These are phyloP conservation scores for Sarcophilus harrisii DNA, from an alignment of 2,797 vertebrate species.

Conservation along the genomic window DNA sequence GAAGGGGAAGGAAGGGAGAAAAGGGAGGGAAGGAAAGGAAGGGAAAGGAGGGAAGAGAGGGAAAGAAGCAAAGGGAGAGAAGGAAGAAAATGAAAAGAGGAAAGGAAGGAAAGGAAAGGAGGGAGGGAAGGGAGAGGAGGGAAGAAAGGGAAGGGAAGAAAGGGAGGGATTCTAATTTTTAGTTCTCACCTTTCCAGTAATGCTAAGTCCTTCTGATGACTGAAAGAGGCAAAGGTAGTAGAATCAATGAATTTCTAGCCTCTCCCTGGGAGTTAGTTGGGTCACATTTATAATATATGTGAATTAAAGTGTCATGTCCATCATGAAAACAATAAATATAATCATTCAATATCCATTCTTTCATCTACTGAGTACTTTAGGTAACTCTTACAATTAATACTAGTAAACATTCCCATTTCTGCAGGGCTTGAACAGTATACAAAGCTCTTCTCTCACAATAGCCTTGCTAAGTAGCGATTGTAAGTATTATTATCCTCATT, in stretches of 20 bases:
- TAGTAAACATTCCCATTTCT: not conserved
- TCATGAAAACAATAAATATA: not conserved
- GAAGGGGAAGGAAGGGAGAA: not conserved
- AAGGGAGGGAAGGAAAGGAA: accelerated
- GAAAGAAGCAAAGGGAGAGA: accelerated
- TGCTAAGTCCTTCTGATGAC: not conserved
- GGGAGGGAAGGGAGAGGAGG: not conserved
- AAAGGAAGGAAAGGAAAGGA: not conserved
- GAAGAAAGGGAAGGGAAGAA: accelerated
- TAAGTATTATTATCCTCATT: not conserved
- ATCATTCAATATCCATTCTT: not conserved
- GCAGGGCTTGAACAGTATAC: not conserved
- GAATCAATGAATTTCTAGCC: not conserved
- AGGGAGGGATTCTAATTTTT: not conserved
- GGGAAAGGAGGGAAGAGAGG: accelerated
- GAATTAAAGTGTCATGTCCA: not conserved
- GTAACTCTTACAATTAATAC: not conserved
- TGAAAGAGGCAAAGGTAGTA: not conserved
- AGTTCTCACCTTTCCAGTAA: not conserved
- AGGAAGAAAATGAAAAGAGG: accelerated
- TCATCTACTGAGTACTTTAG: not conserved
- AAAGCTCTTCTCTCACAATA: not conserved
- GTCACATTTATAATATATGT: not conserved
- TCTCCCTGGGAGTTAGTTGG: not conserved
- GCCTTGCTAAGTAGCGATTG: not conserved